These are phyloP conservation scores for Corynorhinus townsendii DNA, from an alignment of 2,113 vertebrate genomes.

Conservation along the genomic window DNA sequence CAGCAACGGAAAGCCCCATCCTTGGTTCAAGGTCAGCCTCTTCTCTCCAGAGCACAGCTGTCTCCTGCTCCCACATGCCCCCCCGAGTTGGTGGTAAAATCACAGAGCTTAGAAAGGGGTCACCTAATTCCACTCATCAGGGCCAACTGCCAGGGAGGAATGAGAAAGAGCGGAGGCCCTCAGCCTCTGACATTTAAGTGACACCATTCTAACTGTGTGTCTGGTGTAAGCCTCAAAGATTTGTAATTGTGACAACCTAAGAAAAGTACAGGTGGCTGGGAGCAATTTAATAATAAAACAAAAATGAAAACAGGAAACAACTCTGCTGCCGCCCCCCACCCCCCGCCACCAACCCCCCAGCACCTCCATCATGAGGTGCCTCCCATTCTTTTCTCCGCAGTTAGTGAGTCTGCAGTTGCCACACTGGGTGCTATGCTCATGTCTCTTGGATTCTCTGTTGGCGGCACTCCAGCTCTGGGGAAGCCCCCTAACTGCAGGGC, in stretches of 20 bases:
- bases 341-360: slow-evolving; percentile 61
- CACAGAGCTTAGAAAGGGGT: neutral
- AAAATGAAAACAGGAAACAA: slow-evolving; percentile 76
- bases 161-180: neutral
- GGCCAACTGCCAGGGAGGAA: neutral
- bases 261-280: slow-evolving; percentile 80
- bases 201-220: slow-evolving; percentile 42
- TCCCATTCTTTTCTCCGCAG: slow-evolving; percentile 47
- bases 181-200: neutral
- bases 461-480: neutral
- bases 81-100: neutral
- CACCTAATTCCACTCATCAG: neutral
- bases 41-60: neutral
- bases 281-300: slow-evolving; percentile 82
- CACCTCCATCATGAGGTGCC: slow-evolving; percentile 75
- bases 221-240: slow-evolving; percentile 64
- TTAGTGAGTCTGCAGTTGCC: slow-evolving; percentile 2
- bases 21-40: neutral
- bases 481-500: neutral
- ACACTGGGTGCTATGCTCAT: neutral
- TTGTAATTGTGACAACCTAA: slow-evolving; percentile 74
- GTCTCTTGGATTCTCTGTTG: neutral
- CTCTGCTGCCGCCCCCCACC: slow-evolving; percentile 62
- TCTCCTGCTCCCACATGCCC: neutral
- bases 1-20: neutral